These are phyloP conservation scores for Odontomachus brunneus DNA, from an alignment of 1,140 invertebrate genomes.

Conservation along the genomic window DNA sequence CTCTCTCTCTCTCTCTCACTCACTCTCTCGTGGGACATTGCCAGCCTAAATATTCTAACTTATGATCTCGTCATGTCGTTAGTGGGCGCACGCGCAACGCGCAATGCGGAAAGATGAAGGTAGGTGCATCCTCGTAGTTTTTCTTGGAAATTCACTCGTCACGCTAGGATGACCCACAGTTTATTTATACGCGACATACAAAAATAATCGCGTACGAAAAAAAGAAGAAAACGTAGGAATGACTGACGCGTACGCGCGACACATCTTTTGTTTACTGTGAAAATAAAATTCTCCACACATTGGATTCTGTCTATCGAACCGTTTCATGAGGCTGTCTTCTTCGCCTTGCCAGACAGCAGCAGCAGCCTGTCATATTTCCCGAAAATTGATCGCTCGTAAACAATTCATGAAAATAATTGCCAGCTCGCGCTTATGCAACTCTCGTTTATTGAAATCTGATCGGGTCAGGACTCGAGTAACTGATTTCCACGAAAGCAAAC, in stretches of 20 bases:
- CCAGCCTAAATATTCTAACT: slow-evolving; percentile 51
- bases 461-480: neutral
- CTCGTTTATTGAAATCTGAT: slow-evolving; percentile 10
- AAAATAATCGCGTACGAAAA: slow-evolving; percentile 9
- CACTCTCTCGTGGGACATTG: slow-evolving; percentile 17
- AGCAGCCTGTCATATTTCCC: too few species aligned
- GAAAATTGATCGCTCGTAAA: too few species aligned
- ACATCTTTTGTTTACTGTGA: neutral
- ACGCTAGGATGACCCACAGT: slow-evolving; percentile 1
- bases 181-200: neutral
- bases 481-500: slow-evolving; percentile 3
- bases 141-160: slow-evolving; percentile 5
- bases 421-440: neutral
- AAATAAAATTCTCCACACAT: slow-evolving; percentile 25
- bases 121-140: slow-evolving; percentile 16
- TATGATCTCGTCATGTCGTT: neutral
- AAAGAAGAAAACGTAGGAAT: neutral
- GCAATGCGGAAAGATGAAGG: slow-evolving; percentile 18
- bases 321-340: too few species aligned
- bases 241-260: neutral
- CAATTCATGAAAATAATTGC: too few species aligned
- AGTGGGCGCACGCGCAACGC: neutral
- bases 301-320: too few species aligned
- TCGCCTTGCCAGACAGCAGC: too few species aligned
- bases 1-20: too few species aligned